These are phyloP conservation scores for Amblyornis subalaris DNA, from an alignment of 2,113 vertebrate genomes.

Conservation along the genomic window DNA sequence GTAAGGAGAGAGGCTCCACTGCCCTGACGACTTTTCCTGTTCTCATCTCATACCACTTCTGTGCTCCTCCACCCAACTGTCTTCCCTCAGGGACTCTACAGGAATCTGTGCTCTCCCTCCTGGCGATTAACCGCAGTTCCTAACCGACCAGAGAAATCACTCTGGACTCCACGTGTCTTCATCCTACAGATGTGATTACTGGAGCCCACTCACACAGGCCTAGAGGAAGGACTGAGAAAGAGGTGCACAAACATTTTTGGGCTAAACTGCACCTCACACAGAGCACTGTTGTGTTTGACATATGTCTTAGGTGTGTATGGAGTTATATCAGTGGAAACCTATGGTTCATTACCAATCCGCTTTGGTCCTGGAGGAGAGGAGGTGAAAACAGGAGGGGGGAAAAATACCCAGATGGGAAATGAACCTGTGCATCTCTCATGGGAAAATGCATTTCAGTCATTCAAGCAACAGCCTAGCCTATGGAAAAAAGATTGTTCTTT, in stretches of 20 bases:
- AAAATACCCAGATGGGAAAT: slow-evolving; percentile 15
- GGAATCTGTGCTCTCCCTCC: background rate
- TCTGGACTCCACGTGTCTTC: background rate
- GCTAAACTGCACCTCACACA: background rate
- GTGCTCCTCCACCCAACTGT: background rate
- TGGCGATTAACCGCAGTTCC: background rate
- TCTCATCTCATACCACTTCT: background rate
- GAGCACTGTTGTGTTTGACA: background rate
- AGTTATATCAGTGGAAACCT: background rate
- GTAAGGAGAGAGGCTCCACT: background rate
- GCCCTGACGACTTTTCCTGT: background rate
- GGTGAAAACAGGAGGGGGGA: background rate
- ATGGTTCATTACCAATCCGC: background rate
- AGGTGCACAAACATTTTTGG: background rate
- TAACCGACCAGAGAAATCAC: background rate
- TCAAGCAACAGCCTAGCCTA: background rate
- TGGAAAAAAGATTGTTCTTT: slow-evolving; percentile 1
- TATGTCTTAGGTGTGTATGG: background rate
- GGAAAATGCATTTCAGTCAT: slow-evolving; percentile 30
- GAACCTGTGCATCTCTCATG: slow-evolving; percentile 27
- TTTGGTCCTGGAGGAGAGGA: background rate
- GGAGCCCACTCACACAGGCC: background rate
- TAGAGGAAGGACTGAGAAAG: background rate
- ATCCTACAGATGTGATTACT: background rate
- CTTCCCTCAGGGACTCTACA: background rate